Evolutionary conservation across 2,888 invertebrate genomes (phyloP), one percentile per base, ranked within the genome.

Genomic region (Leptopilina myrica): DNA sequence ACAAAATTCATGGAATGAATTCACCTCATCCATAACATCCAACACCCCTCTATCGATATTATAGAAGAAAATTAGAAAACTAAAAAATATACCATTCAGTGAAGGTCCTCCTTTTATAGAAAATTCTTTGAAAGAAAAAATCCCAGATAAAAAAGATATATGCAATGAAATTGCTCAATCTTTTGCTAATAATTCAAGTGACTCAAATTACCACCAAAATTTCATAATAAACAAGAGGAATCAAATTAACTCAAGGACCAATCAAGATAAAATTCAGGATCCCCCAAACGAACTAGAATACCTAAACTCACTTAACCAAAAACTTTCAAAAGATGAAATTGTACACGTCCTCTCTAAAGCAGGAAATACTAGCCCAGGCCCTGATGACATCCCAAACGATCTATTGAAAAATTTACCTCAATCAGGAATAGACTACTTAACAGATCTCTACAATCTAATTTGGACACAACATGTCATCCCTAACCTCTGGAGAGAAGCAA

Each of bases 351-450:
- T 84, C 2, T 49, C 53, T 1, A 15, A 53, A 56, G 33, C 49
- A 20, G 73, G 53, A 3, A 49, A 6, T n/a, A 46, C 53, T 11
- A 80, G 78, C 15, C 81, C 84, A n/a, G 84, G 83, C 5, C 83
- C 84, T 6, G 83, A 83, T 40, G 77, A 76, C 4, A 83, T 84
- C 3, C 77, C 79, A 2, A 83, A 79, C 66, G 77, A 78, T 5
- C 69, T 85, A 15, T 26, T 83, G 2, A 80, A 81, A 78, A 75
- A 83, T 5, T 53, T 83, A 0, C 81, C 81, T 8, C 2, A 56
- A 2, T 69, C 56, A 2, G 80, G 49, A 7, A 14, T 78, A 5
- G 43, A 69, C 64, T 64, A 67, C 15, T 7, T 82, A 0, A 46
- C 33, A 7, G 26, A 78, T 11, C 43, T 79, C 0, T 78, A 66